Base-by-base conservation (phyloP, 1,140 invertebrate genomes). In the Heliconius hermathena region DNA sequence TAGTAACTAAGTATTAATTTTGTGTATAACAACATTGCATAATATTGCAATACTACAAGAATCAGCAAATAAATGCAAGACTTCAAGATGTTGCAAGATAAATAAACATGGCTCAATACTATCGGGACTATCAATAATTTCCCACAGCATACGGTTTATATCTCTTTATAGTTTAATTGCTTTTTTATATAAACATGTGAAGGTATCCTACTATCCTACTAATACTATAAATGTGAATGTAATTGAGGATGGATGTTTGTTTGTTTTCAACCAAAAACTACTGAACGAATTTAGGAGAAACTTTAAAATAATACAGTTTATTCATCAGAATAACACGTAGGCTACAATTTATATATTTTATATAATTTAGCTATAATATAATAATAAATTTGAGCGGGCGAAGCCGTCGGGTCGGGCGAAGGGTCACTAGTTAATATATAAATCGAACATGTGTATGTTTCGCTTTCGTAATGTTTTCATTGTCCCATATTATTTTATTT, bases 401-500 rank as follows among this genome's bases (percentile, higher is more conserved):
- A 46, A 46, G 13, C 13, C 41, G 41, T 46, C 33, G 6, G 33
- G 33, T 36, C 33, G 33, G 33, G 6, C 6, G 33, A 36, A 8
- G 13, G 13, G 13, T 46, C 41, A 4, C 41, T 46, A 46, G 41
- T 46, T 60, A 71, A 74, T 73, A 78, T 74, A n/a, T 46, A 16
- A 36, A 22, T 29, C 8, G 3, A 66, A 66, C 73, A 79, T 60
- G 71, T 77, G 77, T 66, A 75, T 73, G 84, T 83, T 79, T 81
- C 80, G 86, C 79, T 86, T 89, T 88, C 85, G 83, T 83, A 86
- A 85, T 22, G 38, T 29, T 76, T 66, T 41, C 79, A 85, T 85
- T 87, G 87, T 89, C 86, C 84, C 84, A 85, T 41, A 76, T 70
- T 88, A 87, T 85, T 83, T 85, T 85, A 88, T 87, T 86, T 86